Conservation (phyloP, 2,888 invertebrate genomes). For the Matsumyia berberina region DNA sequence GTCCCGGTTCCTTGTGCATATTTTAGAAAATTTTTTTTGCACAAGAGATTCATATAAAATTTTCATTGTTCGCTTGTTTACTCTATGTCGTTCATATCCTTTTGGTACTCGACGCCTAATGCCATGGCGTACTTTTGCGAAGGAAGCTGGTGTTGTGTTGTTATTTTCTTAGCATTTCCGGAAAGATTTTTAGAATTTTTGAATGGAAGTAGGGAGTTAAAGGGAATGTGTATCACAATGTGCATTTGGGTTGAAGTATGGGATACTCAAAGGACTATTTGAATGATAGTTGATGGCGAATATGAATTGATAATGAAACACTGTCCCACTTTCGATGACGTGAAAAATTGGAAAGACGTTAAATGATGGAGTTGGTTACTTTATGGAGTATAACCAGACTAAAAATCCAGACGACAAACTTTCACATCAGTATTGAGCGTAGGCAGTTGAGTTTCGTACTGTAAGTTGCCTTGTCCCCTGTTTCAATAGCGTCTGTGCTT, state of each 20-base stretch:
- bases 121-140: background rate
- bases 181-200: constrained; percentile 2
- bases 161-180: constrained; percentile 6
- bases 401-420: no score
- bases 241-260: background rate
- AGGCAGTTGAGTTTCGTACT: no score
- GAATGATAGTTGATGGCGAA: constrained; percentile 21
- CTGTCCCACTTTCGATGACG: background rate
- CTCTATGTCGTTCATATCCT: constrained; percentile 1
- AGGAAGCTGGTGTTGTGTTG: background rate
- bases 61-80: constrained; percentile 28
- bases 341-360: no score
- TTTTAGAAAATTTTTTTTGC: constrained; percentile 62
- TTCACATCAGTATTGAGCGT: no score
- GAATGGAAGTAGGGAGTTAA: no score
- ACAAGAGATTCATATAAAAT: constrained; percentile 69
- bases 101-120: background rate
- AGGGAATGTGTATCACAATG: background rate
- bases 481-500: no score
- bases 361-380: no score
- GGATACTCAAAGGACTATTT: constrained; percentile 4
- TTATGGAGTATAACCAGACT: no score
- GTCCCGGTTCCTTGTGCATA: constrained; percentile 37
- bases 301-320: background rate
- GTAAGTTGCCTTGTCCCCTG: no score